A percentile compares a stretch with the other conserved stretches of the same genome.
Evolutionary conservation across 2,113 vertebrate species (phyloP).

Genomic region (Rhabdomys dilectus): DNA sequence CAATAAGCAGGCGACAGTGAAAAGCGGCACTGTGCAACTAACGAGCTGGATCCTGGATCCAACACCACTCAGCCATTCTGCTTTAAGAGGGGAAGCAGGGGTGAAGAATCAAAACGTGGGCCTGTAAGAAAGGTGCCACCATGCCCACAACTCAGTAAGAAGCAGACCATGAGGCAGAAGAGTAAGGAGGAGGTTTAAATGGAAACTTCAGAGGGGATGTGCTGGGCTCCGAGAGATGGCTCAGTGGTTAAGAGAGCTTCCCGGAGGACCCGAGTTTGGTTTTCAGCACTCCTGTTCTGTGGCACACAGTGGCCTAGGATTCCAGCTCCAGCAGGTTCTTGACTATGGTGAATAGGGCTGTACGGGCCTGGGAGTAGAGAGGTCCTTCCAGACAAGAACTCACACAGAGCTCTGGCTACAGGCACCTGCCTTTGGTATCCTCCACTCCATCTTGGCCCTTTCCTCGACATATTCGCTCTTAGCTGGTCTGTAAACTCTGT

Average conservation of each 20-base stretch:
- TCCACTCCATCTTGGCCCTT: background rate
- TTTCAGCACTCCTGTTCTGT: too few relatives aligned
- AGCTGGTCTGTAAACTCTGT: background rate
- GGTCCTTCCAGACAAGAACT: background rate
- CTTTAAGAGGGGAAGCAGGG: background rate
- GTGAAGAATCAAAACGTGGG: background rate
- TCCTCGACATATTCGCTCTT: too few relatives aligned
- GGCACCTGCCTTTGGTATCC: background rate
- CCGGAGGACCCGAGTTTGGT: background rate
- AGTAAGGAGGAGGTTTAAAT: background rate
- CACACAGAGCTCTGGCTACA: background rate
- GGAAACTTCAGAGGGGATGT: background rate
- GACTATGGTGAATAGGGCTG: background rate
- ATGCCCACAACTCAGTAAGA: background rate
- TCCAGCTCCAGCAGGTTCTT: background rate
- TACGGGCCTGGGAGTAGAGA: too few relatives aligned
- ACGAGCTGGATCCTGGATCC: background rate
- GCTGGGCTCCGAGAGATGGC: background rate
- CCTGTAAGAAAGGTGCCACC: background rate
- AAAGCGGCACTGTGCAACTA: too few relatives aligned
- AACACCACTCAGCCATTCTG: background rate
- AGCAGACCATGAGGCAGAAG: background rate
- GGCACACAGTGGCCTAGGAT: background rate
- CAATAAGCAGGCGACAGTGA: rapidly evolving
- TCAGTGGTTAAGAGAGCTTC: background rate